Evolutionary conservation across 2,113 vertebrate species (phyloP), one percentile per base, ranked within the genome.

Genomic region (Nerophis lumbriciformis): DNA sequence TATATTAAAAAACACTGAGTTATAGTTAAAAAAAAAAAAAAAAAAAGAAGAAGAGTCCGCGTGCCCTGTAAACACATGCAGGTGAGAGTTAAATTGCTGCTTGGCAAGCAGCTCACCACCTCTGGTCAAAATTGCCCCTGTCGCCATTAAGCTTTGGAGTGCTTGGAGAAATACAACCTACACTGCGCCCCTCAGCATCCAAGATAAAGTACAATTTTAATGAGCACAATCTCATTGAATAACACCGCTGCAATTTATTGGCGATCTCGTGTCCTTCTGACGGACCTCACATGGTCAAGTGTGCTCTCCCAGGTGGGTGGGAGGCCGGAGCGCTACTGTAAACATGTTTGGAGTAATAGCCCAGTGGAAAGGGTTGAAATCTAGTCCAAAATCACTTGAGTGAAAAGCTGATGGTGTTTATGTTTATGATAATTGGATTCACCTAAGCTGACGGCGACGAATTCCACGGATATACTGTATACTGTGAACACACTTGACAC

Each of bases 371-470:
- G 4, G 53, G 16, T 65, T 72, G 47, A 61, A 58, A 60, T 76
- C 37, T 62, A 56, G 39, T 42, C 39, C 38, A 39, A 39, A 39
- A 39, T 39, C 38, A 7, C 38, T 8, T 9, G 8, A 8, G 10
- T 9, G 39, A 9, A 42, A 1, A 9, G 39, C 39, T 42, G 39
- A 42, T 3, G 10, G 42, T 79, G 72, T 84, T 91, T 78, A 83
- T 91, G 88, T 92, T 93, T 91, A 90, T 88, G 88, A 85, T 85
- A 73, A 87, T 85, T 89, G 88, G 82, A 12, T 45, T 12, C 42
- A 42, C 8, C 8, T 42, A 1, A 42, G 39, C 39, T 66, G 66
- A 71, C 68, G 77, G 61, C 65, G 70, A 56, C 10, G 42, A 52
- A 28, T 28, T 28, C 3, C 2, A 28, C 3, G 28, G 28, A 28